Conservation (phyloP, 1,140 invertebrate species). For the Polyergus mexicanus region DNA sequence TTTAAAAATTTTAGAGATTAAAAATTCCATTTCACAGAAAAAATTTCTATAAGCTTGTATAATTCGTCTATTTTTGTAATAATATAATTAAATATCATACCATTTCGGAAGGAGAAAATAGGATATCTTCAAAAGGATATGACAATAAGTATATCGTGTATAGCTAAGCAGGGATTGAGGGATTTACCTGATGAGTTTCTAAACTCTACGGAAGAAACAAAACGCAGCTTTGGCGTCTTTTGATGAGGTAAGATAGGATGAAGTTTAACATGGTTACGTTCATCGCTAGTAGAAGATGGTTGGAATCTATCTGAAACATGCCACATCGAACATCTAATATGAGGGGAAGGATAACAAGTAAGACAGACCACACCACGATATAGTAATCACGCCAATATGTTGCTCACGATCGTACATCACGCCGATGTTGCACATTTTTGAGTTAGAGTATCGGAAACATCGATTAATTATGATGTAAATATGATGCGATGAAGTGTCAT, state of each 20-base stretch:
- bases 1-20: neutral
- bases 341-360: slow-evolving; percentile 77
- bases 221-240: slow-evolving; percentile 91
- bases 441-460: slow-evolving; percentile 18
- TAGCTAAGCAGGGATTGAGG: slow-evolving; percentile 68
- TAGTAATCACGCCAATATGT: slow-evolving; percentile 44
- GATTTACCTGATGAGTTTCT: slow-evolving; percentile 91
- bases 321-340: slow-evolving; percentile 85
- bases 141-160: slow-evolving; percentile 33
- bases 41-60: slow-evolving; percentile 12
- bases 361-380: slow-evolving; percentile 65
- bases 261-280: slow-evolving; percentile 87
- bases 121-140: slow-evolving; percentile 8
- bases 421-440: slow-evolving; percentile 40
- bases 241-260: slow-evolving; percentile 87
- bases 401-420: slow-evolving; percentile 22
- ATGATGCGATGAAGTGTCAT: slow-evolving; percentile 3
- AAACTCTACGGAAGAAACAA: slow-evolving; percentile 92
- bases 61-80: slow-evolving; percentile 20
- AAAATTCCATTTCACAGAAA: neutral
- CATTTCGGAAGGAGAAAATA: neutral
- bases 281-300: slow-evolving; percentile 88
- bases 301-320: slow-evolving; percentile 89
- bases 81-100: slow-evolving; percentile 7
- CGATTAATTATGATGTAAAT: neutral